Base-by-base conservation (phyloP, 2,888 invertebrate genomes). In the Hoplodrina ambigua region DNA sequence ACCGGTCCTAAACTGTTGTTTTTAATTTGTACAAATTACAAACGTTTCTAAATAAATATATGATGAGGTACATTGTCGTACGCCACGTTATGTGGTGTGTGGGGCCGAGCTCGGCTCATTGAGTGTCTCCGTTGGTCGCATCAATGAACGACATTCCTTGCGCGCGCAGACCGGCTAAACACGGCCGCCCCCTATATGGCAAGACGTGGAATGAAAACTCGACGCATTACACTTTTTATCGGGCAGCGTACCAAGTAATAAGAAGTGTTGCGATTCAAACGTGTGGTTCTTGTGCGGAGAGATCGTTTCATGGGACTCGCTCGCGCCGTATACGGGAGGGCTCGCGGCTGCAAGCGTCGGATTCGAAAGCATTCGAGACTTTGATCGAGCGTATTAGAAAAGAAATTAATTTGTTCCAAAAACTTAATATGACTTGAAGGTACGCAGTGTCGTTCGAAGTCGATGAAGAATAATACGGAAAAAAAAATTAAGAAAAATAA, bases 121-220 rank as follows among this genome's bases (percentile, higher is more conserved):
- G 87, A 90, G 85, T 65, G 75, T 68, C 59, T 69, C 67, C 56
- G 61, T 60, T 63, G 60, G 72, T 73, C 68, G 74, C 78, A 69
- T 91, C 87, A 90, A 91, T 90, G 91, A 81, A 79, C 85, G 81
- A 72, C 90, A 89, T 87, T 86, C 85, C 84, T 78, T 83, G 88
- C 87, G 88, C 87, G 87, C 88, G 86, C 88, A 87, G 85, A 84
- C 84, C 72, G 81, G 72, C 78, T 62, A 19, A 62, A 55, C 67
- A 53, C 72, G 68, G 76, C 77, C 62, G 61, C 66, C 52, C 87
- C 87, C 81, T 84, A 86, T 85, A 86, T 73, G 87, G 86, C 83
- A 66, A 75, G 82, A 78, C 78, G 78, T 82, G 86, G 88, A 89
- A 87, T 83, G 75, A 83, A 85, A 87, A 84, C 86, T 76, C 50